These are phyloP conservation scores for Aspidoscelis tigris DNA, from an alignment of 2,113 vertebrate genomes.

Conservation along the genomic window DNA sequence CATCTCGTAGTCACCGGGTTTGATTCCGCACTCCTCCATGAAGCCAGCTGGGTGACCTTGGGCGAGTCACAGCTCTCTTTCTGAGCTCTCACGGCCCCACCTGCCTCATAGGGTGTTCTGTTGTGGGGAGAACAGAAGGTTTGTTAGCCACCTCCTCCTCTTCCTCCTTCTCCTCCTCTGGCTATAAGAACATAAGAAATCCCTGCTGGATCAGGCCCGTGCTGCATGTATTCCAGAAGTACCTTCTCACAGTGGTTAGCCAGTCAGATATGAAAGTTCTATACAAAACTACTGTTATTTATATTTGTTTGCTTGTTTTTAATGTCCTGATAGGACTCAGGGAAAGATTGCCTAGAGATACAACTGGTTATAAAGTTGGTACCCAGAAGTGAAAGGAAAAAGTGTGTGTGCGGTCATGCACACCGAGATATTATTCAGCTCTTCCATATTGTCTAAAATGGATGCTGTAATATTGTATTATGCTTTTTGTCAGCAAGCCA, in stretches of 20 bases:
- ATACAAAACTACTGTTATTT: too few relatives aligned
- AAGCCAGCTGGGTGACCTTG: too few relatives aligned
- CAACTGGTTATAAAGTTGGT: not conserved
- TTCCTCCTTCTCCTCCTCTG: too few relatives aligned
- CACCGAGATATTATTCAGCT: constrained; percentile 34
- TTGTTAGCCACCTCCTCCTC: too few relatives aligned
- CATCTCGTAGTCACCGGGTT: too few relatives aligned
- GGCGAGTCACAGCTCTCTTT: too few relatives aligned
- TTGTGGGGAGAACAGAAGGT: too few relatives aligned
- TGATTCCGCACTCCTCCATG: too few relatives aligned
- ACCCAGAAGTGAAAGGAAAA: not conserved
- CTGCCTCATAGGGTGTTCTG: too few relatives aligned
- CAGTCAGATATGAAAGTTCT: constrained; percentile 38
- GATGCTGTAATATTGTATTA: constrained; percentile 55
- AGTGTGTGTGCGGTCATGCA: not conserved
- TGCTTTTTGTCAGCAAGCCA: constrained; percentile 59
- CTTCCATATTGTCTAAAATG: constrained; percentile 52
- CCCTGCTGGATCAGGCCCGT: too few relatives aligned
- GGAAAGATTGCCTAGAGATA: not conserved
- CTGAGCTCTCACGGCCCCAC: too few relatives aligned
- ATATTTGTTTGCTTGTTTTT: not conserved
- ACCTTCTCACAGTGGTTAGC: not conserved
- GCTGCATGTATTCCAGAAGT: not conserved
- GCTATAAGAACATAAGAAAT: too few relatives aligned
- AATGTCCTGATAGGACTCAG: not conserved